Evolutionary conservation across 1,140 invertebrate genomes (phyloP), one percentile per base, ranked within the genome.

Genomic region (Conopomorpha cramerella): DNA sequence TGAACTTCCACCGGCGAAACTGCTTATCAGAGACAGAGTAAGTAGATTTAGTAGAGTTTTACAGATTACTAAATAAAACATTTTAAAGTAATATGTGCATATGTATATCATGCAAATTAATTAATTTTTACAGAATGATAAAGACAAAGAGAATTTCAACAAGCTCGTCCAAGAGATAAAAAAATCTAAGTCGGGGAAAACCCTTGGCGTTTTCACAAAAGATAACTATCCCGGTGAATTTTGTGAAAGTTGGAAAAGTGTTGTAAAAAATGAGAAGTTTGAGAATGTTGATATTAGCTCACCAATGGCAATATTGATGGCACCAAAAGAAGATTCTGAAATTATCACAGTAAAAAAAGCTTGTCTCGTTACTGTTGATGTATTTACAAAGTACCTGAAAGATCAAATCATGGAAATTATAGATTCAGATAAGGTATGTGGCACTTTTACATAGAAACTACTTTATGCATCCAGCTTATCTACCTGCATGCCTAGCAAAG

Each of bases 401-500:
- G 93, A 97, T 77, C 93, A 99, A 76, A 93, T 99, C 38, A 97
- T 99, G 88, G 95, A 98, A 67, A 95, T 99, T 49, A 96, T 99
- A 59, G 97, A 99, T 83, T 89, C 91, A 4, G 96, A 99, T 60
- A 91, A 90, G 77, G 92, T 94, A 78, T 59, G 43, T 34, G 39
- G 10, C 14, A 17, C 19, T 39, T 17, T 11, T 45, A 38, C 34
- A 19, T 14, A 11, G 10, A 23, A 4, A 23, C 4, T 7, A 29
- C 28, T 29, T 29, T 29, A 29, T n/a, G n/a, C n/a, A n/a, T n/a
- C n/a, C n/a, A n/a, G n/a, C n/a, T n/a, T n/a, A n/a, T n/a, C n/a
- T n/a, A n/a, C n/a, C n/a, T n/a, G n/a, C n/a, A n/a, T n/a, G n/a
- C n/a, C n/a, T n/a, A n/a, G n/a, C n/a, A n/a, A n/a, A n/a, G n/a